Percentiles rank a stretch among this genome's conserved stretches.
Evolutionary conservation across 2,797 vertebrate species (phyloP).

Genomic region (Zenarchopterus dispar): DNA sequence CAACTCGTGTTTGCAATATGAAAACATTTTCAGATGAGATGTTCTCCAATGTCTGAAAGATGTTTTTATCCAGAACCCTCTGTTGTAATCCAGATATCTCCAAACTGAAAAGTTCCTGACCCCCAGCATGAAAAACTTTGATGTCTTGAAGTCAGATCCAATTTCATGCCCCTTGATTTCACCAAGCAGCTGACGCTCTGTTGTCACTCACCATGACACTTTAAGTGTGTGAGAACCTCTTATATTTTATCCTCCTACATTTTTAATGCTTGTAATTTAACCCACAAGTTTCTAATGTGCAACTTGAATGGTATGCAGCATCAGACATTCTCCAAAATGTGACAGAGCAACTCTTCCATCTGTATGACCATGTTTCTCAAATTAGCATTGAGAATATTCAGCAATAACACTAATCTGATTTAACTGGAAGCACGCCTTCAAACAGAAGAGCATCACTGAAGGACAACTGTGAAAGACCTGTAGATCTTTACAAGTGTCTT

Average conservation of each 20-base stretch:
- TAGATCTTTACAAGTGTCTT: no score
- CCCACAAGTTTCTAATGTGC: neutral
- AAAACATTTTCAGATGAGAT: neutral
- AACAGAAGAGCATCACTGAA: no score
- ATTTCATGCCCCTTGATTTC: neutral
- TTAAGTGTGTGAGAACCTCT: neutral
- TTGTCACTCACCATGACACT: slow-evolving; percentile 1
- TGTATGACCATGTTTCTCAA: no score
- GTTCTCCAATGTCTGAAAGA: neutral
- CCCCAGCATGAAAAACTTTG: slow-evolving; percentile 4
- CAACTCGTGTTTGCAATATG: no score
- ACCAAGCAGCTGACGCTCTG: neutral
- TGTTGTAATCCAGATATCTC: neutral
- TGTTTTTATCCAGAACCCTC: neutral
- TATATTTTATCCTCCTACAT: neutral
- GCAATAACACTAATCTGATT: no score
- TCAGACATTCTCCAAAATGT: neutral
- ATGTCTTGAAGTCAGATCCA: neutral
- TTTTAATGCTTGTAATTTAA: neutral
- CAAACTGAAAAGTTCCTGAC: neutral
- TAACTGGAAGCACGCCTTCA: no score
- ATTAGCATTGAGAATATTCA: no score
- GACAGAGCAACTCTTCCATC: no score
- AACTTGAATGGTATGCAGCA: neutral
- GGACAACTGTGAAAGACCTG: no score